Base-by-base conservation (phyloP, 2,797 vertebrate genomes). In the Ibycter americanus region DNA sequence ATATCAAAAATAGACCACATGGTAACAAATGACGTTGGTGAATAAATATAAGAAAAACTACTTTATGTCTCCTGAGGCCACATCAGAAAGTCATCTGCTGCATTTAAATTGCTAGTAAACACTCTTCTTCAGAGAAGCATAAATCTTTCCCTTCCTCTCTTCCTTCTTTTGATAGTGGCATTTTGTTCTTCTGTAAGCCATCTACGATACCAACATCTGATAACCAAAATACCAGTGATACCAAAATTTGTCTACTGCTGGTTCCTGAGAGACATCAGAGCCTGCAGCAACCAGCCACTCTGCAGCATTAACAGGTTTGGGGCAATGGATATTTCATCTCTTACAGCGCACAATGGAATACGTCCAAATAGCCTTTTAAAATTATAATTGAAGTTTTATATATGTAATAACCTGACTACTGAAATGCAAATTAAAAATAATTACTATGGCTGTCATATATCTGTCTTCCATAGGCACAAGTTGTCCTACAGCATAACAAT, bases 331-430 rank as follows among this genome's bases (percentile, higher is more conserved):
- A 38, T 29, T 84, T 89, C 80, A 44, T 55, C 25, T 51, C 51
- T 38, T 58, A 4, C 31, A 31, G n/a, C 8, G 38, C 16, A 1
- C 2, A 0, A 51, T 93, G 96, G 95, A 92, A 73, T 63, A 9
- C 67, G 73, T 89, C 81, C 95, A 92, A 92, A 83, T 14, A 70
- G 63, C 71, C 87, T 89, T 87, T 89, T 63, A 32, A 90, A 96
- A 91, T 84, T 21, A 15, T 67, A 95, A 96, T 63, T 96, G 62
- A 87, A 94, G 71, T 92, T 95, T 94, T 95, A 95, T 82, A 56
- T 11, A 27, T 15, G 82, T 58, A 93, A 93, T 96, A 96, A 90
- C 47, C 59, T 23, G 44, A 54, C 55, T 15, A 31, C 51, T 76
- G 81, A 87, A 87, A 84, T 31, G 40, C 49, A 92, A 84, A 93